Conservation (phyloP, 2,888 invertebrate genomes). For the Trichacis sp. region DNA sequence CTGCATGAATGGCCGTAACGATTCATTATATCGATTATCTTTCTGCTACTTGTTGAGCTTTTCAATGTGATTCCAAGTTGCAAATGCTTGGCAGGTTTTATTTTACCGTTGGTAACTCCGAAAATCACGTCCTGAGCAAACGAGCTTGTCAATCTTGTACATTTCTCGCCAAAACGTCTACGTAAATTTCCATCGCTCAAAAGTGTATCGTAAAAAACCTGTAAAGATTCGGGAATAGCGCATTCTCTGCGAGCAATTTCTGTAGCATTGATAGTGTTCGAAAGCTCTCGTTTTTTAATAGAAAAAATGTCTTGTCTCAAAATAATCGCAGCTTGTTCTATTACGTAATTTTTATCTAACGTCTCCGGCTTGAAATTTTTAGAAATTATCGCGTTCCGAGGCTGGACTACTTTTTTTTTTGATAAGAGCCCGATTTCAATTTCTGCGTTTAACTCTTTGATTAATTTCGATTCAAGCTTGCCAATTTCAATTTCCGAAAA, state of each 20-base stretch:
- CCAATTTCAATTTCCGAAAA: no score
- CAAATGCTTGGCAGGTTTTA: not conserved
- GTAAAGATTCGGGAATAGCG: not conserved
- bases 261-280: not conserved
- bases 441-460: no score
- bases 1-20: conserved; percentile 56
- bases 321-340: conserved; percentile 14
- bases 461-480: no score
- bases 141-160: not conserved
- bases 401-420: no score
- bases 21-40: conserved; percentile 49
- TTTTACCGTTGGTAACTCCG: not conserved
- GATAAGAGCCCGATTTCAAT: no score
- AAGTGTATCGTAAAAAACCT: not conserved
- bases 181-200: conserved; percentile 17
- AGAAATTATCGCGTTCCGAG: no score
- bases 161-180: not conserved
- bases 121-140: conserved; percentile 1
- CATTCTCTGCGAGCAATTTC: conserved; percentile 5
- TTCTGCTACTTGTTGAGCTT: conserved; percentile 19
- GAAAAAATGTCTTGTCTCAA: conserved; percentile 13
- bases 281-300: conserved; percentile 3
- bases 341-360: no score
- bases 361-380: no score
- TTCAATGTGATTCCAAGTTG: conserved; percentile 4